Base-by-base conservation (phyloP, 2,888 invertebrate species). In the Limenitis arthemis region DNA sequence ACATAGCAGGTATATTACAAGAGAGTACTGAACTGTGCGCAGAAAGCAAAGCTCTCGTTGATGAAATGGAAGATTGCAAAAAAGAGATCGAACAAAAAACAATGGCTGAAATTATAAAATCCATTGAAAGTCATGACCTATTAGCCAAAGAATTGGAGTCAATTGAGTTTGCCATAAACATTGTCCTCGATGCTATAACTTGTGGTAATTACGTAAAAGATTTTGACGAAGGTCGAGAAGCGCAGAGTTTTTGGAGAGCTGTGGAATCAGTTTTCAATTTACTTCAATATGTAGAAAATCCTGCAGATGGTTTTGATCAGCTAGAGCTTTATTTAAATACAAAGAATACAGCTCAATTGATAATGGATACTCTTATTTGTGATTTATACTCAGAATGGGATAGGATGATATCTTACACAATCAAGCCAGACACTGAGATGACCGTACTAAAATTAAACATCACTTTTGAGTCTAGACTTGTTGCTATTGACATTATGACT, bases 81-180 rank as follows among this genome's bases (percentile, higher is more conserved):
- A 73, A 73, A 31, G 88, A 87, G 57, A 89, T 94, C 55, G 90
- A 92, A 63, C 83, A 88, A 44, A 85, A 88, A 54, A 89, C 90
- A 0, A 88, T 89, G 70, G 81, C 86, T 28, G 89, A 91, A 58
- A 78, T 93, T 38, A 74, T 85, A 4, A 86, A 89, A 51, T 89
- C 91, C 0, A 88, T 88, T 47, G 86, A 88, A 44, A 91, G 90
- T 65, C 77, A 93, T 59, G 83, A 89, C 38, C 79, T 78, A 52
- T 77, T 91, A 40, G 80, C 88, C 52, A 75, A 74, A 63, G 82
- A 85, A 60, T 72, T 93, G 40, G 77, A 88, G 53, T 89, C 89
- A 61, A 79, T 89, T 0, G 84, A 87, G 20, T 82, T 89, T 60
- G 88, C 89, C n/a, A 61, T 91, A 20, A 75, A 80, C 34, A 75